These are phyloP conservation scores for Verasper variegatus DNA, from an alignment of 2,113 vertebrate species.

Conservation along the genomic window DNA sequence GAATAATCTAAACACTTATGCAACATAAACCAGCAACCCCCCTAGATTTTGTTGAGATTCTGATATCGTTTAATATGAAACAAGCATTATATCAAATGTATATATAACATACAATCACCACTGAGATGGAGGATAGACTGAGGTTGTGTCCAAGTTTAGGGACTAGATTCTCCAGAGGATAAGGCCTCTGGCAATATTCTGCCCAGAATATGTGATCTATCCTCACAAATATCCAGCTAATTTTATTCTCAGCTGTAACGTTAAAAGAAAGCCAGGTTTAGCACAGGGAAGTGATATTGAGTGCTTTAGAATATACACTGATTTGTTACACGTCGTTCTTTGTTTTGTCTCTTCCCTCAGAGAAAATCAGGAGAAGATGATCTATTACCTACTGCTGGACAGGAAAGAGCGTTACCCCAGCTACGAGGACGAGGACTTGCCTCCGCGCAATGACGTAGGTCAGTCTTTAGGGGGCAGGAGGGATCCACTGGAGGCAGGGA, in stretches of 20 bases:
- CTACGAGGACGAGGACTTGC: constrained; percentile 93
- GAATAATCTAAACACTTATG: not conserved
- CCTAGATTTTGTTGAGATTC: too few relatives aligned
- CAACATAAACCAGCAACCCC: too few relatives aligned
- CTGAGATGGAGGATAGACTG: too few relatives aligned
- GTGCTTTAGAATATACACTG: not conserved
- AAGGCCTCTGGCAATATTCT: too few relatives aligned
- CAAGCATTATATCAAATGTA: too few relatives aligned
- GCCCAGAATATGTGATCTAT: not conserved
- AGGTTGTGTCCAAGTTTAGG: too few relatives aligned
- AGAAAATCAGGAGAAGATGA: constrained; percentile 96
- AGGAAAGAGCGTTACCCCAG: constrained; percentile 94
- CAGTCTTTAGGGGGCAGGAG: constrained; percentile 70
- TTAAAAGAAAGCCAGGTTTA: not conserved
- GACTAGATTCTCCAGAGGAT: too few relatives aligned
- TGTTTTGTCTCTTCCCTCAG: constrained; percentile 64
- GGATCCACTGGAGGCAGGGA: constrained; percentile 26
- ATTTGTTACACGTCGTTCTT: not conserved
- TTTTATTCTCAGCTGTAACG: not conserved
- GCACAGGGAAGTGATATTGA: not conserved
- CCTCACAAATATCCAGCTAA: constrained; percentile 8
- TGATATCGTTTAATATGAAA: too few relatives aligned
- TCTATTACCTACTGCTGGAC: constrained; percentile 92
- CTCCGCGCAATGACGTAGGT: constrained; percentile 91
- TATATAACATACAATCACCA: too few relatives aligned